These are phyloP conservation scores for Takifugu rubripes DNA, from an alignment of 2,797 vertebrate genomes.

Conservation along the genomic window DNA sequence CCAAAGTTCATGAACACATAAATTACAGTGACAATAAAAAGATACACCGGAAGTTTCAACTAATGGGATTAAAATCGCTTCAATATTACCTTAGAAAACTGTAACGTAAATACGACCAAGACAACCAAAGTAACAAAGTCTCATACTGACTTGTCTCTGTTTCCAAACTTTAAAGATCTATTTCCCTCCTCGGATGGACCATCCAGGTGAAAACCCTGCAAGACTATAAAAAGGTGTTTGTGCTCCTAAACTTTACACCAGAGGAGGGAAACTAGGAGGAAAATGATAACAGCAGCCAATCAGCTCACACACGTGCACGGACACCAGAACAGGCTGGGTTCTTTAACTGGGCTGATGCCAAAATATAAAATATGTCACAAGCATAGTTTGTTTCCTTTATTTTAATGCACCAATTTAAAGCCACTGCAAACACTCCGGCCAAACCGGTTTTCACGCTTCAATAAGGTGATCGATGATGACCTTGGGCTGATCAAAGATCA, in stretches of 20 bases:
- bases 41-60: background rate
- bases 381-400: no score
- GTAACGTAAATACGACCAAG: background rate
- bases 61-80: background rate
- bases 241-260: slow-evolving; percentile 2
- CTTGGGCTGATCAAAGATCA: no score
- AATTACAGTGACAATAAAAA: background rate
- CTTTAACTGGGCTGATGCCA: no score
- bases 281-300: slow-evolving; percentile 22
- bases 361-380: background rate
- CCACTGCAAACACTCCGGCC: no score
- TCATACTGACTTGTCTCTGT: slow-evolving; percentile 51
- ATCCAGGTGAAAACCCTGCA: slow-evolving; percentile 6
- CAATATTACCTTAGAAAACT: background rate
- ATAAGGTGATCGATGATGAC: no score
- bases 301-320: background rate
- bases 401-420: no score
- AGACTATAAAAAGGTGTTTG: slow-evolving; percentile 3
- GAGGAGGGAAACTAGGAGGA: slow-evolving; percentile 3
- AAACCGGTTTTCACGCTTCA: no score
- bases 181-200: background rate
- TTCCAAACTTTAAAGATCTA: slow-evolving; percentile 2
- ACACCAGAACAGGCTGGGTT: slow-evolving; percentile 5
- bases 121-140: slow-evolving; percentile 1
- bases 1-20: slow-evolving; percentile 1